Conservation (phyloP, 1,140 invertebrate genomes). For the Parapsyche elsis region DNA sequence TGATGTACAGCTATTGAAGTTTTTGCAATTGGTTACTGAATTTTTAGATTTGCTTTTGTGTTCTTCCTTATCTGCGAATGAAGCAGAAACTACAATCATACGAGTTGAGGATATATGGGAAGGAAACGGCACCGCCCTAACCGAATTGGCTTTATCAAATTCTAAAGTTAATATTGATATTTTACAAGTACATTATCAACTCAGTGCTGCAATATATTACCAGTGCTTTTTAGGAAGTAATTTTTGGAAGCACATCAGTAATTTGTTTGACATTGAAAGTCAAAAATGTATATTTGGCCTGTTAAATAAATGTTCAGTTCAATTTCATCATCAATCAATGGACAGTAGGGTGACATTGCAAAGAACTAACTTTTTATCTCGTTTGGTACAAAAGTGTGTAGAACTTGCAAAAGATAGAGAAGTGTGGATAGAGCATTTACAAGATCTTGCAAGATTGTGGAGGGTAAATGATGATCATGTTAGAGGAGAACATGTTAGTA, state of each 20-base stretch:
- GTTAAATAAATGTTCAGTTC: conserved; percentile 58
- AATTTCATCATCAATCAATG: conserved; percentile 67
- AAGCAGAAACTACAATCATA: conserved; percentile 66
- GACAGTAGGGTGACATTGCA: conserved; percentile 72
- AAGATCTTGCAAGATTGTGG: conserved; percentile 82
- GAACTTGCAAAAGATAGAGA: conserved; percentile 67
- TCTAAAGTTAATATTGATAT: conserved; percentile 79
- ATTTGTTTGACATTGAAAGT: conserved; percentile 77
- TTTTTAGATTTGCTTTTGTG: conserved; percentile 84
- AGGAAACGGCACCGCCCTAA: conserved; percentile 73
- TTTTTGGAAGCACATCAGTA: conserved; percentile 76
- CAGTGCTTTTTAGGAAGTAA: conserved; percentile 83
- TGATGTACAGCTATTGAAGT: conserved; percentile 74
- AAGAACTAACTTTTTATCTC: conserved; percentile 72
- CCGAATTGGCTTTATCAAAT: conserved; percentile 82
- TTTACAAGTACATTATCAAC: conserved; percentile 81
- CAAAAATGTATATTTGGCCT: conserved; percentile 54
- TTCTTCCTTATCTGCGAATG: conserved; percentile 65
- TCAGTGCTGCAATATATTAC: conserved; percentile 80
- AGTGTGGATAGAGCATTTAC: conserved; percentile 77
- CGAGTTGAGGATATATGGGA: conserved; percentile 78
- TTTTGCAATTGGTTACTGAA: conserved; percentile 75
- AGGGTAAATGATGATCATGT: conserved; percentile 80
- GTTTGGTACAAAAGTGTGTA: conserved; percentile 70
- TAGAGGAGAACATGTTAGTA: conserved; percentile 75